These are phyloP conservation scores for Aphodius sticticus DNA, from an alignment of 2,888 invertebrate genomes.

Conservation along the genomic window DNA sequence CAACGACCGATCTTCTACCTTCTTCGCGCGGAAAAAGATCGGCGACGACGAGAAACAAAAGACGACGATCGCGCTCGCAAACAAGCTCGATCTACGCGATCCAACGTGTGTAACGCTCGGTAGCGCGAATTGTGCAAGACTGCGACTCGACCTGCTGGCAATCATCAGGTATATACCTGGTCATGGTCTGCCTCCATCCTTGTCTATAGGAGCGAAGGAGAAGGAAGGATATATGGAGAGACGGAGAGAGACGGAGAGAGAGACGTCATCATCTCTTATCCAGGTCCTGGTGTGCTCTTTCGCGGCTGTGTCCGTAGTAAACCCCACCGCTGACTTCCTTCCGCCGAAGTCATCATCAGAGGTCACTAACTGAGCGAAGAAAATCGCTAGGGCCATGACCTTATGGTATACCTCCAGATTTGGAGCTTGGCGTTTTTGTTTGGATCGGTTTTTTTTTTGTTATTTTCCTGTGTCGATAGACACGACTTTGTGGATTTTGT, in stretches of 20 bases:
- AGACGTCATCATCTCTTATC: background rate
- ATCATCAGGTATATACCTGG: slow-evolving; percentile 4
- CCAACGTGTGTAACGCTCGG: background rate
- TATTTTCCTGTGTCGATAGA: background rate
- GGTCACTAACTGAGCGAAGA: slow-evolving; percentile 4
- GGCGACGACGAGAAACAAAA: background rate
- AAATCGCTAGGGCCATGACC: slow-evolving; percentile 4
- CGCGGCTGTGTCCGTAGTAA: background rate
- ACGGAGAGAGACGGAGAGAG: no score
- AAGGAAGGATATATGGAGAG: background rate
- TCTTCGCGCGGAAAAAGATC: background rate
- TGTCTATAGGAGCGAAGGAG: background rate
- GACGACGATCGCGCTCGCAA: background rate
- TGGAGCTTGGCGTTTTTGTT: background rate
- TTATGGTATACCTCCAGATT: background rate
- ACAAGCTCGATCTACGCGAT: background rate
- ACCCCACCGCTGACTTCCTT: background rate
- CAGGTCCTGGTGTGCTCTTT: background rate
- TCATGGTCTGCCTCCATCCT: slow-evolving; percentile 4
- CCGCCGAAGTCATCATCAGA: background rate
- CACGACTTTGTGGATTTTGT: background rate
- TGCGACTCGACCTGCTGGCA: background rate
- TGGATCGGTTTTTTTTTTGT: background rate
- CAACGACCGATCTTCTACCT: background rate
- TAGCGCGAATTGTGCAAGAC: slow-evolving; percentile 4